Percentiles rank a stretch among this genome's conserved stretches.
Conservation (phyloP, 2,113 vertebrate species). For the Elgaria multicarinata region DNA sequence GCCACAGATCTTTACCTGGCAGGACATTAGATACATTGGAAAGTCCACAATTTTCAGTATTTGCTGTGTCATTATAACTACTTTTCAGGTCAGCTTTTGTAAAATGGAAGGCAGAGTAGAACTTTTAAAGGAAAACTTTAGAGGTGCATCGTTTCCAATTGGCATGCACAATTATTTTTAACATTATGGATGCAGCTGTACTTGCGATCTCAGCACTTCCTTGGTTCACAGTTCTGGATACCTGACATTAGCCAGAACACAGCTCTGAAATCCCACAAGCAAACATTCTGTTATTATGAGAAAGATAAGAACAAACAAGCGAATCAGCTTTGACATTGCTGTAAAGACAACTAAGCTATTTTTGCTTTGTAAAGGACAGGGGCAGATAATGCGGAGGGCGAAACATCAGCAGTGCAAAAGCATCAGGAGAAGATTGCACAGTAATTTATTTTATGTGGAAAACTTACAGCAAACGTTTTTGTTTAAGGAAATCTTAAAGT, state of each 20-base stretch:
- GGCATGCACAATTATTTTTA: not conserved
- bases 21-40: not conserved
- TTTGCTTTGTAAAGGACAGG: not conserved
- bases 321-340: slow-evolving; percentile 16
- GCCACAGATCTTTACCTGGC: not conserved
- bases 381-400: not conserved
- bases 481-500: not conserved
- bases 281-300: slow-evolving; percentile 25
- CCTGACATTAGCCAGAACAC: slow-evolving; percentile 29
- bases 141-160: not conserved
- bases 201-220: slow-evolving; percentile 16
- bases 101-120: not conserved
- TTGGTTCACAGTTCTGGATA: slow-evolving; percentile 1
- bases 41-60: not conserved
- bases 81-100: not conserved
- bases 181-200: not conserved
- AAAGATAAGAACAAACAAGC: slow-evolving; percentile 36
- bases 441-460: not conserved
- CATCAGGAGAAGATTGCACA: not conserved
- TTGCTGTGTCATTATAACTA: not conserved
- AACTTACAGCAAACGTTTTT: not conserved
- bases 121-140: not conserved
- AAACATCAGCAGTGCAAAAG: slow-evolving; percentile 10
- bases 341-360: not conserved
- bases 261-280: slow-evolving; percentile 8